Percentiles rank a stretch among this genome's conserved stretches.
phyloP scores from a whole-genome alignment of 2,113 vertebrate genomes.

The Nestor notabilis region DNA sequence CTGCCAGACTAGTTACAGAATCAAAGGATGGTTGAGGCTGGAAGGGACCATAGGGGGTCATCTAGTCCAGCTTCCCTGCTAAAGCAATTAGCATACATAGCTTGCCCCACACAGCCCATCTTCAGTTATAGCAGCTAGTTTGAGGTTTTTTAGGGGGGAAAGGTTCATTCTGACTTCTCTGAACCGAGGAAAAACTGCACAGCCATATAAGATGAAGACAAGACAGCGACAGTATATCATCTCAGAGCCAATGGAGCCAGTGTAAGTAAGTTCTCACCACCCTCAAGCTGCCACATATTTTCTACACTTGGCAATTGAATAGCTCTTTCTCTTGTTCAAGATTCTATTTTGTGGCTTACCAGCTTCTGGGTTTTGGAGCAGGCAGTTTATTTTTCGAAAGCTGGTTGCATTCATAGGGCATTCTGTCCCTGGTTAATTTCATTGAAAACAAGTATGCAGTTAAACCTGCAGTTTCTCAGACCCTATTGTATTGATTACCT shows the following conservation, averaged over 20 bases:
- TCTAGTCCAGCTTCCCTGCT: neutral
- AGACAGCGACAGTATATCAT: neutral
- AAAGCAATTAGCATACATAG: neutral
- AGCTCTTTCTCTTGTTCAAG: neutral
- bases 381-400: neutral
- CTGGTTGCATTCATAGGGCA: neutral
- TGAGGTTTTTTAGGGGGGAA: neutral
- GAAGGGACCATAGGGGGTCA: neutral
- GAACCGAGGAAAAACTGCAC: neutral
- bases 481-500: neutral
- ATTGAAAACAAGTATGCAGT: neutral
- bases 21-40: neutral
- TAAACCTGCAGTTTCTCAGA: neutral
- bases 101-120: neutral
- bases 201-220: neutral
- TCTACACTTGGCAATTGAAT: accelerated
- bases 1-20: neutral
- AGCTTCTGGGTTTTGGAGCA: neutral
- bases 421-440: neutral
- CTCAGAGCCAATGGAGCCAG: neutral
- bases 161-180: neutral
- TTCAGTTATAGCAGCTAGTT: neutral
- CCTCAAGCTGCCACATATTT: neutral
- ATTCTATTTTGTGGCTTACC: neutral
- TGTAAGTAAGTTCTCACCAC: neutral